Conservation (phyloP, 2,113 vertebrate genomes). For the Psilopogon haemacephalus region DNA sequence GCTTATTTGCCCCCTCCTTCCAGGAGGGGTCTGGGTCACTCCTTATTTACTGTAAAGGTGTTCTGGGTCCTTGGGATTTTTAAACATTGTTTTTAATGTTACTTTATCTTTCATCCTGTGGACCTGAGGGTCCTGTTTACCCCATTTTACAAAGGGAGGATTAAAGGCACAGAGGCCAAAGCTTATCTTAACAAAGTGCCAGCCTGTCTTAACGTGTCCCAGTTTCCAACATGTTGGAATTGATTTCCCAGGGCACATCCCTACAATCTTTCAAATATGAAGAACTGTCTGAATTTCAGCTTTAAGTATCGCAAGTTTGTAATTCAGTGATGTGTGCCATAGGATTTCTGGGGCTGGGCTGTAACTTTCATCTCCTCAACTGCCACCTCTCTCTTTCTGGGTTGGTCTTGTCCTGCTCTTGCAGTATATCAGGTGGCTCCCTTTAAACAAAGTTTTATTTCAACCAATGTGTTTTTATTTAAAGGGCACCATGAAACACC, state of each 20-base stretch:
- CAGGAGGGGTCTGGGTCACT: neutral
- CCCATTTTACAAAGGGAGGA: neutral
- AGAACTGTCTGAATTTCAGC: neutral
- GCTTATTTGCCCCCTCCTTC: neutral
- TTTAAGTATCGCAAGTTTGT: neutral
- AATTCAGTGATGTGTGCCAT: neutral
- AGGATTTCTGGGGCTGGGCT: neutral
- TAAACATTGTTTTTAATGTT: neutral
- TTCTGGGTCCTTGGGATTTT: neutral
- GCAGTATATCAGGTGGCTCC: neutral
- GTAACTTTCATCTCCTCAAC: neutral
- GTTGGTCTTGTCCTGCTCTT: neutral
- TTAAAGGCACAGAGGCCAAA: neutral
- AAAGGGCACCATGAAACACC: conserved; percentile 96
- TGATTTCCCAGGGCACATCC: neutral
- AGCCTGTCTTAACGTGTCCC: neutral
- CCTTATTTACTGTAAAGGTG: neutral
- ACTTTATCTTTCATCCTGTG: neutral
- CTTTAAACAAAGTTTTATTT: neutral
- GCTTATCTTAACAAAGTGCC: neutral
- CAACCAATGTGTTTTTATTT: conserved; percentile 30
- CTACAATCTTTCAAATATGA: neutral
- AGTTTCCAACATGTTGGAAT: neutral
- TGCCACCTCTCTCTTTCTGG: neutral
- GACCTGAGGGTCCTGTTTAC: neutral